Evolutionary conservation across 2,113 vertebrate species (phyloP).

Genomic region (Plestiodon gilberti): DNA sequence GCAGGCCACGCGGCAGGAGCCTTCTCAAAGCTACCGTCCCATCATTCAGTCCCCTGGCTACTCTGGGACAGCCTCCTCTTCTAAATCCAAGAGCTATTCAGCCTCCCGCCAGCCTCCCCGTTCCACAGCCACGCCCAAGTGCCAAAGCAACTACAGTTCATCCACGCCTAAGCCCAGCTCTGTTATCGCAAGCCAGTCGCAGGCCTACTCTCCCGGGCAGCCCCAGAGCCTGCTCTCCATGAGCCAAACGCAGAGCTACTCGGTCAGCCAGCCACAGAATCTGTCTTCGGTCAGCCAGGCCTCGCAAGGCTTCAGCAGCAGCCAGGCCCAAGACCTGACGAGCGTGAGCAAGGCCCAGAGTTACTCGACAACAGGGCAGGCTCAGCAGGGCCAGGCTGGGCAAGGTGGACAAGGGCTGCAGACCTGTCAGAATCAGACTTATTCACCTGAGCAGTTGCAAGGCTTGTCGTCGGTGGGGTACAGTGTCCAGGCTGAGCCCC

Average conservation of each 20-base stretch:
- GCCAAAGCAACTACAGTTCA: constrained; percentile 77
- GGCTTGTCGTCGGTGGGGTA: constrained; percentile 77
- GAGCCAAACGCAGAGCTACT: constrained; percentile 57
- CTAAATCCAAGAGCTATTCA: constrained; percentile 68
- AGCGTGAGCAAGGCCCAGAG: constrained; percentile 51
- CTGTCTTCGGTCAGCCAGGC: constrained; percentile 71
- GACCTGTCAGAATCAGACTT: constrained; percentile 72
- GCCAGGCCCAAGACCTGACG: constrained; percentile 85
- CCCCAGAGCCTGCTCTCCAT: constrained; percentile 68
- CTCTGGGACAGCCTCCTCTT: constrained; percentile 56
- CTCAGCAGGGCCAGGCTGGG: constrained; percentile 74
- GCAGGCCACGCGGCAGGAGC: constrained; percentile 13
- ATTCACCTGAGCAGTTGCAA: constrained; percentile 77
- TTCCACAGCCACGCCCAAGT: constrained; percentile 82
- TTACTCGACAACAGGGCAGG: constrained; percentile 64
- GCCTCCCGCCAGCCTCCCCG: constrained; percentile 69
- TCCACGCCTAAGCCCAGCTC: constrained; percentile 85
- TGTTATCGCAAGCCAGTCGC: constrained; percentile 83
- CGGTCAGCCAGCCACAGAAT: constrained; percentile 63
- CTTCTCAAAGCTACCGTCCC: constrained; percentile 83
- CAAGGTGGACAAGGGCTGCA: constrained; percentile 70
- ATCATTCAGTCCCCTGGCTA: constrained; percentile 90
- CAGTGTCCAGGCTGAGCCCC: constrained; percentile 81
- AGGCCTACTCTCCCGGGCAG: constrained; percentile 84
- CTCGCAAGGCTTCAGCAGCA: constrained; percentile 81